phyloP scores from a whole-genome alignment of 2,888 invertebrate species.

The Dugesia japonica region DNA sequence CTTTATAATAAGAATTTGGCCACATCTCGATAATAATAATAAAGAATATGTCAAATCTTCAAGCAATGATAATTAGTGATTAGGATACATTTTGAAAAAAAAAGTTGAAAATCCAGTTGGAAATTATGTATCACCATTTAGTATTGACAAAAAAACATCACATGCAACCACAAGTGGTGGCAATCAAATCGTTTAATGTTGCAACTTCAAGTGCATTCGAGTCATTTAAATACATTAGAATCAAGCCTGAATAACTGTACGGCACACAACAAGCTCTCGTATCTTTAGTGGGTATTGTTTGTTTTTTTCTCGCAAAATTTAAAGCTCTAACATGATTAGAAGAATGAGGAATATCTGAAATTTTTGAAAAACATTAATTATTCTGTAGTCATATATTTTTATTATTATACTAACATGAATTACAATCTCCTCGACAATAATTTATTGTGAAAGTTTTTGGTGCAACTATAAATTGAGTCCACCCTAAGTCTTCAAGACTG shows the following conservation, averaged over 20 bases:
- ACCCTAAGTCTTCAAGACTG: neutral
- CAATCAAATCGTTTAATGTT: neutral
- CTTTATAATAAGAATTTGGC: neutral
- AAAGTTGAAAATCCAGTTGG: neutral
- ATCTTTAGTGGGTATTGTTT: neutral
- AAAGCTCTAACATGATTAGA: constrained; percentile 3
- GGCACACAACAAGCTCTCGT: neutral
- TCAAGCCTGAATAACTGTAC: neutral
- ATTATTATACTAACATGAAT: neutral
- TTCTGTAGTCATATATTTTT: too few relatives aligned
- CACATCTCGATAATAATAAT: neutral
- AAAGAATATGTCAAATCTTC: neutral
- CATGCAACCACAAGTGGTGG: neutral
- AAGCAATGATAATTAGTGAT: neutral
- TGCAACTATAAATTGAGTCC: neutral
- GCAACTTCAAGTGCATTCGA: neutral
- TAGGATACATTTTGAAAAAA: neutral
- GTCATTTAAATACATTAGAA: neutral
- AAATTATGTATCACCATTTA: neutral
- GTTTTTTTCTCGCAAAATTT: neutral
- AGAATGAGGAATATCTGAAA: neutral
- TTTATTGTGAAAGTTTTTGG: neutral
- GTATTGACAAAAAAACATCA: neutral
- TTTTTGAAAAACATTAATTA: too few relatives aligned
- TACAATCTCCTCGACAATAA: neutral